Evolutionary conservation across 2,797 vertebrate species (phyloP).

Genomic region (Prionace glauca): DNA sequence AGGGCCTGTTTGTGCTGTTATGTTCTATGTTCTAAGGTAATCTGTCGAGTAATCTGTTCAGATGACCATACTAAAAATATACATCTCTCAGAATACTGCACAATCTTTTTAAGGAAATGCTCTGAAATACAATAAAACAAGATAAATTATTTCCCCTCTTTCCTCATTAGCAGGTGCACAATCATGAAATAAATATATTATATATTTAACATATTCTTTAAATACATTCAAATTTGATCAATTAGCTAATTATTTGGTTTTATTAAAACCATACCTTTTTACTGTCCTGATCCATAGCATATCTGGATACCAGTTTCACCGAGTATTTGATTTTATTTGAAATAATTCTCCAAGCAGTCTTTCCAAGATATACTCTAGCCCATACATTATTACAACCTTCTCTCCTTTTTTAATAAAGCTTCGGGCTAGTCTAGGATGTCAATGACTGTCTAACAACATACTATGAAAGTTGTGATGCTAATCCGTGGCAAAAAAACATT

Average conservation of each 20-base stretch:
- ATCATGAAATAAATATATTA: neutral
- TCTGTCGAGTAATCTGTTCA: neutral
- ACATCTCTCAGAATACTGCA: neutral
- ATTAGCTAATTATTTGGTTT: neutral
- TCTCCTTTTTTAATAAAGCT: conserved; percentile 42
- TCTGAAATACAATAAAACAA: neutral
- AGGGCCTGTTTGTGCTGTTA: no score
- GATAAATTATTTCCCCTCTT: neutral
- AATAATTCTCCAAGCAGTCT: conserved; percentile 48
- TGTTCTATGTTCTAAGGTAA: no score
- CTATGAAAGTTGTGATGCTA: neutral
- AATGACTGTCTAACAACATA: neutral
- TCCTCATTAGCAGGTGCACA: neutral
- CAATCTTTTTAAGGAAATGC: neutral
- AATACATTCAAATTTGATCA: conserved; percentile 12
- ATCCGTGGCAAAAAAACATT: neutral
- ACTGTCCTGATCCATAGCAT: conserved; percentile 39
- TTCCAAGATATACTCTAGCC: conserved; percentile 47
- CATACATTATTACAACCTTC: conserved; percentile 51
- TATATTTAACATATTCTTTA: neutral
- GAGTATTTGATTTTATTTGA: conserved; percentile 46
- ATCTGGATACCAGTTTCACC: conserved; percentile 38
- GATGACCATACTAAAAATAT: neutral
- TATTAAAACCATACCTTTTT: conserved; percentile 19
- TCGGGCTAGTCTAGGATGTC: conserved; percentile 22